phyloP scores from a whole-genome alignment of 1,140 invertebrate genomes.

The Brachionus paranguensis region DNA sequence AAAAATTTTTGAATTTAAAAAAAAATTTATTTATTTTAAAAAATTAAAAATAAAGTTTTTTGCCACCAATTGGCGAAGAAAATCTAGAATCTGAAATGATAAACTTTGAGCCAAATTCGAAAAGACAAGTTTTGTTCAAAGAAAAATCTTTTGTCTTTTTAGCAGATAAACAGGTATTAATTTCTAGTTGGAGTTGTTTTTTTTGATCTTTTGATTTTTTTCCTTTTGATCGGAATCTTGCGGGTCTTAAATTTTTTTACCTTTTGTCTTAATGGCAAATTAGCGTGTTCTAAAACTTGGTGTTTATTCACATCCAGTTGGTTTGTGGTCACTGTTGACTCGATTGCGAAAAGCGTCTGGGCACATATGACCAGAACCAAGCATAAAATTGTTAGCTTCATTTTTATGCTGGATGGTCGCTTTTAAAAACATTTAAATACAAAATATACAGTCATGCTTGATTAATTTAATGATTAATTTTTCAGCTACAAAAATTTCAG shows the following conservation, averaged over 20 bases:
- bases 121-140: conserved; percentile 59
- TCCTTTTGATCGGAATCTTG: background rate
- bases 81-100: conserved; percentile 58
- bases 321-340: background rate
- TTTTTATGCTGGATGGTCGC: background rate
- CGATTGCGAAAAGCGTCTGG: background rate
- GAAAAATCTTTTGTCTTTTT: conserved; percentile 63
- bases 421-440: background rate
- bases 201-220: background rate
- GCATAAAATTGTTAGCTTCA: background rate
- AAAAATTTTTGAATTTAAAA: background rate
- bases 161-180: conserved; percentile 58
- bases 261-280: background rate
- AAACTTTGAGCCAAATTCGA: conserved; percentile 58
- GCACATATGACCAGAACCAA: background rate
- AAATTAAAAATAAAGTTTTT: conserved; percentile 44
- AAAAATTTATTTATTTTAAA: background rate
- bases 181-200: background rate
- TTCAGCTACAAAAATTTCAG: conserved; percentile 32
- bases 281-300: background rate
- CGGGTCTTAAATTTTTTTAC: background rate
- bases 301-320: background rate
- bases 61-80: conserved; percentile 60
- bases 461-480: background rate
- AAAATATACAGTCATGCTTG: background rate